Conservation (phyloP, 2,113 vertebrate genomes). For the Miniopterus natalensis region DNA sequence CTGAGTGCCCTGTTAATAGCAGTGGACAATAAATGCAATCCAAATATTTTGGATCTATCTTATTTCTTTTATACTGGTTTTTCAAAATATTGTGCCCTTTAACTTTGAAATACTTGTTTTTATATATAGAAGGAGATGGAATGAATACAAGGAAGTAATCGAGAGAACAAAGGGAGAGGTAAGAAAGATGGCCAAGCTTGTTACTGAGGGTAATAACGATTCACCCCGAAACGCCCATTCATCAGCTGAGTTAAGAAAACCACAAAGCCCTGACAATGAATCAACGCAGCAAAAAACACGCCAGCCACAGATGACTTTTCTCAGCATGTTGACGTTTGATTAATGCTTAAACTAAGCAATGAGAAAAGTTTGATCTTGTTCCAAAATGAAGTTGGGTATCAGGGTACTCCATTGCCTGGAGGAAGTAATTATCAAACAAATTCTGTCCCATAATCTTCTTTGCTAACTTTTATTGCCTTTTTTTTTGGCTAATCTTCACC, state of each 20-base stretch:
- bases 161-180: background rate
- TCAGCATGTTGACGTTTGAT: conserved; percentile 19
- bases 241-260: conserved; percentile 3
- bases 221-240: conserved; percentile 49
- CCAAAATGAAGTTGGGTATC: background rate
- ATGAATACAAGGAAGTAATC: conserved; percentile 9
- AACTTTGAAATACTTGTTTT: conserved; percentile 46
- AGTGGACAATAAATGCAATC: conserved; percentile 39
- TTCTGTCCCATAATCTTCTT: conserved; percentile 54
- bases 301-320: background rate
- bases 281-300: conserved; percentile 18
- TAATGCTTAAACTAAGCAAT: background rate
- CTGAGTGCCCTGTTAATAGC: background rate
- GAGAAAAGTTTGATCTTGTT: conserved; percentile 51
- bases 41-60: conserved; percentile 30
- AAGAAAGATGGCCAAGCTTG: background rate
- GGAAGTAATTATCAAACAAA: conserved; percentile 57
- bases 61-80: background rate
- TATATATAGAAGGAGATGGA: conserved; percentile 48
- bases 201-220: background rate
- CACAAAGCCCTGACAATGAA: conserved; percentile 36
- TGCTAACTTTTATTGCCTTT: conserved; percentile 55
- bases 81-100: background rate
- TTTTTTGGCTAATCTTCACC: too few species aligned
- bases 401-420: background rate